A percentile compares a stretch with the other conserved stretches of the same genome.
Evolutionary conservation across 2,888 invertebrate genomes (phyloP).

Genomic region (Dryadula phaetusa): DNA sequence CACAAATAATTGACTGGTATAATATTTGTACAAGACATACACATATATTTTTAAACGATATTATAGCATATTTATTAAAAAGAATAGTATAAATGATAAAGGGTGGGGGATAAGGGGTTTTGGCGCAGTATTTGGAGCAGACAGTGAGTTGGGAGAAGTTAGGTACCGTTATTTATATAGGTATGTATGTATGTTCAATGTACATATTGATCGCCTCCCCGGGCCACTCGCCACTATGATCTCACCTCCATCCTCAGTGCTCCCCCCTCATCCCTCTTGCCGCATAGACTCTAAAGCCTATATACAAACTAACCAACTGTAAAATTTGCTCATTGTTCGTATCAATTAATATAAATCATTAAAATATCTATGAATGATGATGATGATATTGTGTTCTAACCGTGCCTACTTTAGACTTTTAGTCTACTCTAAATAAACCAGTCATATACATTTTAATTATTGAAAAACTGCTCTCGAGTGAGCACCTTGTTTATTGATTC

Average conservation of each 20-base stretch:
- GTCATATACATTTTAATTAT: background rate
- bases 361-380: too few species aligned
- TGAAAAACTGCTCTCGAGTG: background rate
- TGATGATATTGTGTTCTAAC: too few species aligned
- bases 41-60: background rate
- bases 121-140: slow-evolving; percentile 83
- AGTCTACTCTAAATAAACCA: background rate
- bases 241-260: slow-evolving; percentile 83
- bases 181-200: slow-evolving; percentile 83
- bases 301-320: slow-evolving; percentile 65
- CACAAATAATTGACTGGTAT: background rate
- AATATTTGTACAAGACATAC: background rate
- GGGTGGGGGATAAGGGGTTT: slow-evolving; percentile 69
- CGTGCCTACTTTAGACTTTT: too few species aligned
- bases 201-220: slow-evolving; percentile 84
- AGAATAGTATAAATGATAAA: slow-evolving; percentile 63
- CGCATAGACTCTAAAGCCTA: slow-evolving; percentile 73
- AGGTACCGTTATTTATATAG: slow-evolving; percentile 81
- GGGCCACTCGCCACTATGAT: slow-evolving; percentile 84
- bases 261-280: slow-evolving; percentile 63
- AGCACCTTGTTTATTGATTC: background rate
- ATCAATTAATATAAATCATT: slow-evolving; percentile 29
- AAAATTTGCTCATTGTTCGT: slow-evolving; percentile 45
- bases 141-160: slow-evolving; percentile 82
- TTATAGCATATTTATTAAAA: slow-evolving; percentile 46